Conservation (phyloP, 2,797 vertebrate genomes). For the Notoglanidium macrostoma region DNA sequence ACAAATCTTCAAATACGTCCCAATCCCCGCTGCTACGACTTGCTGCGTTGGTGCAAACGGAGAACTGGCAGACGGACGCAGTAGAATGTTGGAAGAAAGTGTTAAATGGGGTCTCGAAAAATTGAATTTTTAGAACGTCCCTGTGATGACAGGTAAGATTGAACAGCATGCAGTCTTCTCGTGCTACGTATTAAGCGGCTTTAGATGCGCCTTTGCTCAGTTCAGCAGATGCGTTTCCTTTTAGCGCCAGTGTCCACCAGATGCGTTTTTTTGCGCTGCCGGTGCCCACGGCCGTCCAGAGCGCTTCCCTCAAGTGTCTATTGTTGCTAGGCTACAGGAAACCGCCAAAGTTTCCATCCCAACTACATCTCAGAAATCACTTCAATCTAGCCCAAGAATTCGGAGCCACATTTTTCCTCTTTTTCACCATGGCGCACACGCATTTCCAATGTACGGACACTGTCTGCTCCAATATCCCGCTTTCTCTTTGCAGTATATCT, state of each 20-base stretch:
- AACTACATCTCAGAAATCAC: not conserved
- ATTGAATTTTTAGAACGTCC: not conserved
- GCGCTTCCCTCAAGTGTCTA: too few species aligned
- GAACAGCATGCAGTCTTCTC: not conserved
- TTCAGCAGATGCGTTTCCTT: not conserved
- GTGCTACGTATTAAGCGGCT: not conserved
- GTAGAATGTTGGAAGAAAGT: not conserved
- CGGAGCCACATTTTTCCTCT: not conserved
- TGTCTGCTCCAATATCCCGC: not conserved
- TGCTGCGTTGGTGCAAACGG: constrained; percentile 8
- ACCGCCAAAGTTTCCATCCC: not conserved
- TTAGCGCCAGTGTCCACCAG: too few species aligned
- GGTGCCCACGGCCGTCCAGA: too few species aligned
- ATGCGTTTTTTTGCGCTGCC: too few species aligned
- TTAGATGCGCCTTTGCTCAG: not conserved
- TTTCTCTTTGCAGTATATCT: not conserved
- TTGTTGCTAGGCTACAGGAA: too few species aligned
- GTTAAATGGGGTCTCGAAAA: not conserved
- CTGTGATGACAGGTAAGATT: not conserved
- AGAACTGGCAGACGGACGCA: not conserved
- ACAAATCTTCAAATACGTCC: not conserved
- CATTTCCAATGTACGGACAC: not conserved
- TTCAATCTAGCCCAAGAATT: not conserved
- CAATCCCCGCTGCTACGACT: not conserved
- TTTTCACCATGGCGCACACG: not conserved